Base-by-base conservation (phyloP, 2,888 invertebrate species). In the Ethmia dodecea region DNA sequence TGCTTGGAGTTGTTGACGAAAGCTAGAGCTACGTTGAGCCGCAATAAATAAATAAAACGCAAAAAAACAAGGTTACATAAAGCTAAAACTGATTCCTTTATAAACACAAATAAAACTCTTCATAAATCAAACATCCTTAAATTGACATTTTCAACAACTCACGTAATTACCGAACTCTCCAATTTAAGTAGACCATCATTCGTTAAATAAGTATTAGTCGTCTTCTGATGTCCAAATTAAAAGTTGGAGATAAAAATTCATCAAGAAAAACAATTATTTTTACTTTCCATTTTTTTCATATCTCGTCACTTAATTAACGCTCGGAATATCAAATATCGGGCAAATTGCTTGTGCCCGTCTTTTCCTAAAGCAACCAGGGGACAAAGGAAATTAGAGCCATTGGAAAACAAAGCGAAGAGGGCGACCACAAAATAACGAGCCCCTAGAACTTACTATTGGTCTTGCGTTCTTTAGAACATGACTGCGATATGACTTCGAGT, bases 291-390 rank as follows among this genome's bases (percentile, higher is more conserved):
- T 18, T 8, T 18, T 18, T 18, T 18, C 18, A n/a, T n/a, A n/a
- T n/a, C n/a, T n/a, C 43, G 34, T 46, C 49, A 55, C 52, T 60
- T 65, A 63, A 66, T 64, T 60, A 65, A 60, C 53, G 53, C 45
- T 38, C 31, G 38, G 31, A 30, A 33, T 25, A 40, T 45, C 40
- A 47, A 47, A 45, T 42, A 40, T 37, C 36, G 35, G 28, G 31
- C 36, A 38, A 36, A 40, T 39, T 46, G 45, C 53, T 55, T 45
- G 43, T 33, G 32, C 42, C n/a, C 33, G 27, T 39, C 36, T 38
- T 38, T 37, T 38, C 35, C 37, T 37, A 42, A 47, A 47, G 47
- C 43, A 55, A 52, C 45, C 44, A 31, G 35, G 39, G 42, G 42
- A 56, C 49, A 52, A 60, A 60, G 45, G 48, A 60, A 65, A 64